Evolutionary conservation across 1,140 invertebrate genomes (phyloP).

Genomic region (Hypsibius dujardini): DNA sequence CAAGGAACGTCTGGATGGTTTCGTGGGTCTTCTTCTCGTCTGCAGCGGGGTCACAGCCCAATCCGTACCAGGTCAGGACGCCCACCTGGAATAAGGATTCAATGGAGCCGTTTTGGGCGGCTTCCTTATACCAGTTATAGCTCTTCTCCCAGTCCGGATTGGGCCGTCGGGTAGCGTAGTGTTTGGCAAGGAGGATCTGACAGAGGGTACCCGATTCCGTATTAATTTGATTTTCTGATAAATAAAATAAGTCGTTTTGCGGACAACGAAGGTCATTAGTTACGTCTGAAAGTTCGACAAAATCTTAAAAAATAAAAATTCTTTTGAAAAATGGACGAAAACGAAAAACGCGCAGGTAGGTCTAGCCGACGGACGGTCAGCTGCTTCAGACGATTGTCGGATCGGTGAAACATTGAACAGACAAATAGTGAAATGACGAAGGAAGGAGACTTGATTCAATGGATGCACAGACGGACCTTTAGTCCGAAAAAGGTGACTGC

Average conservation of each 20-base stretch:
- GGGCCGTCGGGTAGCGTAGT: neutral
- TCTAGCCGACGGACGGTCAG: no score
- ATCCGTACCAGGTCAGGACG: neutral
- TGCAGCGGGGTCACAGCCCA: neutral
- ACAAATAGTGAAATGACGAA: neutral
- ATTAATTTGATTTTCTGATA: neutral
- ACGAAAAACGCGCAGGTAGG: no score
- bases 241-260: neutral
- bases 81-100: neutral
- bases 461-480: no score
- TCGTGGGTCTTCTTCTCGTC: neutral
- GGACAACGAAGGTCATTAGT: no score
- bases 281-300: no score
- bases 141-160: constrained; percentile 3
- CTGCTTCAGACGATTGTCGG: neutral
- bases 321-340: no score
- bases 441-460: no score
- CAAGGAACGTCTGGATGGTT: constrained; percentile 7
- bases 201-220: neutral
- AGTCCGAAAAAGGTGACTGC: no score
- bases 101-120: constrained; percentile 7
- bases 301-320: no score
- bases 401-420: constrained; percentile 1
- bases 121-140: constrained; percentile 9
- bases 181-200: constrained; percentile 6